Conservation (phyloP, 2,113 vertebrate species). For the Sinocyclocheilus anshuiensis region DNA sequence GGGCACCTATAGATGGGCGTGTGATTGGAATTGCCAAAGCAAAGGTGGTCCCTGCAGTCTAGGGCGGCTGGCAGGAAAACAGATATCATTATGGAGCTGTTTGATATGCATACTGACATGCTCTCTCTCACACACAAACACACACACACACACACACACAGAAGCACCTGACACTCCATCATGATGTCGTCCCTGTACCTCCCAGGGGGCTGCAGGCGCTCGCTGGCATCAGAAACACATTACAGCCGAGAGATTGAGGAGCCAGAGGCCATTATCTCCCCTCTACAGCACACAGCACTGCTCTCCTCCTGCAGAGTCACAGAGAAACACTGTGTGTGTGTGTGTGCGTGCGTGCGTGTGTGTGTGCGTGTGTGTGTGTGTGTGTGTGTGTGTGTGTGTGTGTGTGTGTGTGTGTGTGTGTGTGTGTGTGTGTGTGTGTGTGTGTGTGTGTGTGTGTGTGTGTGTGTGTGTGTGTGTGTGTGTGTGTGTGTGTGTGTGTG, state of each 20-base stretch:
- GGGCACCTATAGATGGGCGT: constrained; percentile 40
- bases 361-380: constrained; percentile 26
- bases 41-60: constrained; percentile 58
- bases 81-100: constrained; percentile 75
- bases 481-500: too few relatives aligned
- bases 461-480: neutral
- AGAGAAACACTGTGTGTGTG: constrained; percentile 5
- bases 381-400: neutral
- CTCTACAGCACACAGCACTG: constrained; percentile 62
- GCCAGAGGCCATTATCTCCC: constrained; percentile 77
- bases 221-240: constrained; percentile 73
- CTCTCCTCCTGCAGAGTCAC: constrained; percentile 58
- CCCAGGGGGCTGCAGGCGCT: constrained; percentile 65
- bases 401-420: neutral
- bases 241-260: constrained; percentile 81
- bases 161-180: constrained; percentile 82
- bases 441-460: constrained; percentile 8
- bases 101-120: constrained; percentile 77
- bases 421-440: constrained; percentile 14
- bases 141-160: constrained; percentile 57
- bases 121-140: constrained; percentile 57
- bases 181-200: constrained; percentile 73
- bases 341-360: neutral
- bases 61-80: constrained; percentile 57
- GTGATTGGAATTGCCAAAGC: constrained; percentile 57